Evolutionary conservation across 1,140 invertebrate species (phyloP).

Genomic region (Temnothorax longispinosus): DNA sequence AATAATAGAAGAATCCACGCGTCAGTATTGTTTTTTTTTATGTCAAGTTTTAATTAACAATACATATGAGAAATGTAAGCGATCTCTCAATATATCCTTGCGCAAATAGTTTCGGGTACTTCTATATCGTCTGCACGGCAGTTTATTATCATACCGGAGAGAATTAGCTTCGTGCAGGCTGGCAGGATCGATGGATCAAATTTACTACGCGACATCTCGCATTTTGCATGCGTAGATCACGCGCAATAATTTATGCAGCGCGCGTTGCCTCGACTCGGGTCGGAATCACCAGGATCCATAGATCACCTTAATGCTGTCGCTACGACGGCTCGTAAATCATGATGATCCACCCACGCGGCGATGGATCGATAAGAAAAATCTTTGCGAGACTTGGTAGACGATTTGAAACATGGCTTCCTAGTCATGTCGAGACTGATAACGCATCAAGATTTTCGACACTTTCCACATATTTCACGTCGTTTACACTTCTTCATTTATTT

Average conservation of each 20-base stretch:
- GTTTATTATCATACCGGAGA: slow-evolving; percentile 39
- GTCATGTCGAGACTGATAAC: slow-evolving; percentile 20
- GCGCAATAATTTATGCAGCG: slow-evolving; percentile 51
- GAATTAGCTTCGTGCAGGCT: background rate
- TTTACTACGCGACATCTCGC: slow-evolving; percentile 57
- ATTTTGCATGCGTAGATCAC: slow-evolving; percentile 59
- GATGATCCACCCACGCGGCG: slow-evolving; percentile 67
- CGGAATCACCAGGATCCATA: slow-evolving; percentile 55
- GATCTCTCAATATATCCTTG: slow-evolving; percentile 1
- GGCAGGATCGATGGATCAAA: slow-evolving; percentile 53
- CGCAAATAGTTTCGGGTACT: slow-evolving; percentile 6
- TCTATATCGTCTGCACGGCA: background rate
- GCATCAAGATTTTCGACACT: background rate
- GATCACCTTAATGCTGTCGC: slow-evolving; percentile 71
- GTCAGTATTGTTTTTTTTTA: background rate
- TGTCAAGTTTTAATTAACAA: background rate
- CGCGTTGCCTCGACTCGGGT: background rate
- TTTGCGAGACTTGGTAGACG: slow-evolving; percentile 41
- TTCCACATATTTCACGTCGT: too few relatives aligned
- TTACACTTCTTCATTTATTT: background rate
- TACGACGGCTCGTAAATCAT: slow-evolving; percentile 70
- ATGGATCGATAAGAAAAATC: slow-evolving; percentile 66
- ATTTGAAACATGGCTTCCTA: slow-evolving; percentile 42
- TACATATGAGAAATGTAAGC: background rate
- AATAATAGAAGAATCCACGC: background rate